Evolutionary conservation across 2,113 vertebrate species (phyloP).

Genomic region (Muscicapa adusta): DNA sequence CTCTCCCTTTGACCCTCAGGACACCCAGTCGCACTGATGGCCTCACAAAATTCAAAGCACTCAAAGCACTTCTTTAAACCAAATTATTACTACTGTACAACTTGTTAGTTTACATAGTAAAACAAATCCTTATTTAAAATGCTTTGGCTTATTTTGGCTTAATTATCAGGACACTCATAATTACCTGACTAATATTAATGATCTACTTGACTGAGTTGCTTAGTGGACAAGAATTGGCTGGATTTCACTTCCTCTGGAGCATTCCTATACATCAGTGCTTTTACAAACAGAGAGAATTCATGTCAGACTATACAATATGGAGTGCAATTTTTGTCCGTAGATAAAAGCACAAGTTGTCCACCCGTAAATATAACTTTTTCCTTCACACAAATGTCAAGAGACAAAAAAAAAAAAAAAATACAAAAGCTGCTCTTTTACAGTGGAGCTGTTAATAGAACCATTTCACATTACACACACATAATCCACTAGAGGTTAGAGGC

Average conservation of each 20-base stretch:
- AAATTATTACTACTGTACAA: neutral
- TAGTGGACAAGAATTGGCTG: neutral
- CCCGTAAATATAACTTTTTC: neutral
- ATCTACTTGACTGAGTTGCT: neutral
- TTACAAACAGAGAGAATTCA: neutral
- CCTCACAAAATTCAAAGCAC: neutral
- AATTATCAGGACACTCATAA: constrained; percentile 7
- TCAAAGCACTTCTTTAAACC: neutral
- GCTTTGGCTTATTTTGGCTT: neutral
- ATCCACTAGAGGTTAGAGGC: constrained; percentile 2
- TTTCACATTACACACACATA: neutral
- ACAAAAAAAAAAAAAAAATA: neutral
- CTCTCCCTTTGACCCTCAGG: neutral
- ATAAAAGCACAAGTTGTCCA: neutral
- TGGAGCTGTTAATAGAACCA: neutral
- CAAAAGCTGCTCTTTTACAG: neutral
- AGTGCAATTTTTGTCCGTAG: neutral
- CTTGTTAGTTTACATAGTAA: neutral
- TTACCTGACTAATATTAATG: neutral
- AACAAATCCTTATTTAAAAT: neutral
- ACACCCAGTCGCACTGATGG: neutral
- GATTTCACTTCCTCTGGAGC: neutral
- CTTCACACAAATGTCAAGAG: neutral
- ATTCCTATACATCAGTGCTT: neutral
- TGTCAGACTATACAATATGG: neutral